These are phyloP conservation scores for Trematomus loennbergii DNA, from an alignment of 2,113 vertebrate genomes.

Conservation along the genomic window DNA sequence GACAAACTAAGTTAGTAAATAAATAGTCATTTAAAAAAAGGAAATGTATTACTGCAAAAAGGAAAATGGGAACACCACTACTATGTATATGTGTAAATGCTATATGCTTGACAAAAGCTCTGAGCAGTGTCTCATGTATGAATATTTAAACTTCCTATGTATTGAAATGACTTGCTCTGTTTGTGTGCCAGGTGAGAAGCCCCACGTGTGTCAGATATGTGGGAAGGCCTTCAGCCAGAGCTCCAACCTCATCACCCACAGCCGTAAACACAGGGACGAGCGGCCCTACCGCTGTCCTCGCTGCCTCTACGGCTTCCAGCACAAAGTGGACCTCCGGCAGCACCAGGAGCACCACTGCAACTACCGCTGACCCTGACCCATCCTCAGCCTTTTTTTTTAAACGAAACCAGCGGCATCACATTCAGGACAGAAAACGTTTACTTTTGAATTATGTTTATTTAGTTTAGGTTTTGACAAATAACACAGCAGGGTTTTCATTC, in stretches of 20 bases:
- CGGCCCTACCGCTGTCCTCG: constrained; percentile 71
- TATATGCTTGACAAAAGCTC: neutral
- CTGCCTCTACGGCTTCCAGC: constrained; percentile 63
- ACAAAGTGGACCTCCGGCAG: constrained; percentile 63
- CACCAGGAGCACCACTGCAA: constrained; percentile 66
- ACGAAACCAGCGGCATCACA: neutral
- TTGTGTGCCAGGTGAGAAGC: constrained; percentile 80
- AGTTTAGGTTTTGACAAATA: neutral
- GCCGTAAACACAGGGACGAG: constrained; percentile 76
- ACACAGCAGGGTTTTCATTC: neutral
- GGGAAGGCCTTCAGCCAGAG: constrained; percentile 86
- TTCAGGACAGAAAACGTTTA: constrained; percentile 1
- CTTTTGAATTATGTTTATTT: neutral
- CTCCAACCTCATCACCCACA: constrained; percentile 86
- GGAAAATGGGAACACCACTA: too few relatives aligned
- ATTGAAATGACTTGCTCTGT: constrained; percentile 8
- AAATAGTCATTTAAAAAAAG: too few relatives aligned
- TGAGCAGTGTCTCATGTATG: neutral
- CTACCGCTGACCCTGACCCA: constrained; percentile 29
- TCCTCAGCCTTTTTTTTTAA: neutral
- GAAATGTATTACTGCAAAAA: too few relatives aligned
- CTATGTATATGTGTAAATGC: too few relatives aligned
- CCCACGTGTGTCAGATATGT: constrained; percentile 83
- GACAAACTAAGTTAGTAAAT: too few relatives aligned
- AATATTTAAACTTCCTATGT: neutral